Evolutionary conservation across 2,113 vertebrate species (phyloP).

Genomic region (Siniperca knerii): DNA sequence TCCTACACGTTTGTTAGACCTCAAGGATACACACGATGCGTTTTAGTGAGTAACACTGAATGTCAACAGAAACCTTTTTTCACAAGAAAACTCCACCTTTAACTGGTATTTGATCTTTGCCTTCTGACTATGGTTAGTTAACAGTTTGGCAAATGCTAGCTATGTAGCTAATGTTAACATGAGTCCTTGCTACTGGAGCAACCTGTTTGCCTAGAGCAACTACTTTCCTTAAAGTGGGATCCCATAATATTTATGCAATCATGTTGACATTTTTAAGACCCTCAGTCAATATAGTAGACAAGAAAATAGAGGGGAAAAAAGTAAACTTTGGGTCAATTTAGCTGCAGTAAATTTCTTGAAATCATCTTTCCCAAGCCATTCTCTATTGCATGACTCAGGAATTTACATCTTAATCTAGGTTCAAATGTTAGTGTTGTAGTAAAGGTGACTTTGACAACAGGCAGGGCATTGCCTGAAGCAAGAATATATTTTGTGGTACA

Average conservation of each 20-base stretch:
- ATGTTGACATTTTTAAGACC: not conserved
- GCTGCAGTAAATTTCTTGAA: not conserved
- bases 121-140: not conserved
- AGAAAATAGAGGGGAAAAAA: not conserved
- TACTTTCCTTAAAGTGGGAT: not conserved
- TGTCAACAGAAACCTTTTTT: not conserved
- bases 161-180: not conserved
- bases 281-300: not conserved
- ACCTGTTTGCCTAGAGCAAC: not conserved
- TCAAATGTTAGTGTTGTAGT: not conserved
- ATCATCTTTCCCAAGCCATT: not conserved
- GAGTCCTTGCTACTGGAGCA: not conserved
- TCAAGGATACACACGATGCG: not conserved
- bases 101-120: not conserved
- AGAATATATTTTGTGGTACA: slow-evolving; percentile 7
- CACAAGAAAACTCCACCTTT: not conserved
- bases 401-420: not conserved
- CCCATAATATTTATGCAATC: not conserved
- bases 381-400: not conserved
- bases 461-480: not conserved
- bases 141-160: not conserved
- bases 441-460: slow-evolving; percentile 1
- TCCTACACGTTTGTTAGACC: not conserved
- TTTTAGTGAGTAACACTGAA: not conserved
- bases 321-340: not conserved